These are phyloP conservation scores for Spermophilus dauricus DNA, from an alignment of 2,113 vertebrate genomes.

Conservation along the genomic window DNA sequence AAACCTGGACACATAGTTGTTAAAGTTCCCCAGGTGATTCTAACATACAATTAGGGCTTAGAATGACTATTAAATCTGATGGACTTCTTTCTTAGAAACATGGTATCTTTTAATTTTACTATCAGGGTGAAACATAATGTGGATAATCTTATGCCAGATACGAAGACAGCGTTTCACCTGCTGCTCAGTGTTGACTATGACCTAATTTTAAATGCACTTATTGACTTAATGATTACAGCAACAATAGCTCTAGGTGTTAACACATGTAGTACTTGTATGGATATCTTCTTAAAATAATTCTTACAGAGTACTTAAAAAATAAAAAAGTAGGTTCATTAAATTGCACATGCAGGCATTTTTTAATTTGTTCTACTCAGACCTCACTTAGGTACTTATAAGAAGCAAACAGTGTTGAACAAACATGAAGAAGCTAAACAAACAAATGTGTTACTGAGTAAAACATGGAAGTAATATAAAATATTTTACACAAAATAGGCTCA, in stretches of 20 bases:
- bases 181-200: neutral
- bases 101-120: neutral
- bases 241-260: constrained; percentile 49
- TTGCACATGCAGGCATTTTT: constrained; percentile 22
- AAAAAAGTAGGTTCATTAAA: neutral
- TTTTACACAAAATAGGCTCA: constrained; percentile 31
- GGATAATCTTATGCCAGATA: constrained; percentile 46
- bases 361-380: constrained; percentile 34
- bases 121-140: neutral
- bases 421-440: constrained; percentile 26
- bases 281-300: constrained; percentile 65
- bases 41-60: neutral
- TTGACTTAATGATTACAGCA: constrained; percentile 49
- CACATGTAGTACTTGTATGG: neutral
- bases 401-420: constrained; percentile 24
- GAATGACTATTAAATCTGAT: neutral
- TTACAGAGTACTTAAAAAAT: neutral
- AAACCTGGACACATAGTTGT: neutral
- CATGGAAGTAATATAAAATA: neutral
- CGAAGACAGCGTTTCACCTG: constrained; percentile 12
- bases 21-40: neutral
- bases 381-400: constrained; percentile 17
- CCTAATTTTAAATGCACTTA: constrained; percentile 53
- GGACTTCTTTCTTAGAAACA: constrained; percentile 34
- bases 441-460: constrained; percentile 18